A percentile compares a stretch with the other conserved stretches of the same genome.
These are phyloP conservation scores for Auanema freiburgensis DNA, from an alignment of 2,888 invertebrate genomes.

Conservation along the genomic window DNA sequence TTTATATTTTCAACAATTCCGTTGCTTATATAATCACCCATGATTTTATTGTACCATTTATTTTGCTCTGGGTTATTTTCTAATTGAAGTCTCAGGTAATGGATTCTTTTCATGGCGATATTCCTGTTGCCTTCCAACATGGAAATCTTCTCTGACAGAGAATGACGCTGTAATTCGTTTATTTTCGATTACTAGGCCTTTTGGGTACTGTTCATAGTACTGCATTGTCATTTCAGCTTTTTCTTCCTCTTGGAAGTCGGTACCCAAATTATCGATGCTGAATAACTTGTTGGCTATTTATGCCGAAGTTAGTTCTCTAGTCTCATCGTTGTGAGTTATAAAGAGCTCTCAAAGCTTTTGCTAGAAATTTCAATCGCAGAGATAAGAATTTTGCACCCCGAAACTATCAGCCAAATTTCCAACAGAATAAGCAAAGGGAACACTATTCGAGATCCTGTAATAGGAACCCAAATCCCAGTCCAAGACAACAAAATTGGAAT, in stretches of 20 bases:
- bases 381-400: no score
- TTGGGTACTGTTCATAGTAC: constrained; percentile 6
- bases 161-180: neutral
- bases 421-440: no score
- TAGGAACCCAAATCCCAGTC: no score
- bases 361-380: no score
- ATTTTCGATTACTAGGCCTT: neutral
- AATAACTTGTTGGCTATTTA: neutral
- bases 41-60: neutral
- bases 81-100: neutral
- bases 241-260: no score
- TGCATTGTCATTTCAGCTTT: no score
- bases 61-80: neutral
- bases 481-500: no score
- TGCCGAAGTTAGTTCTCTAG: neutral
- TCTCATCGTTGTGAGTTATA: no score
- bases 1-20: constrained; percentile 1
- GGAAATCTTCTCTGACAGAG: neutral
- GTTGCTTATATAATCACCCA: neutral
- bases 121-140: neutral
- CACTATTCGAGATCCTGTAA: no score
- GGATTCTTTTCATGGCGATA: neutral
- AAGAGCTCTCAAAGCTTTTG: no score
- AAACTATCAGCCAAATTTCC: no score
- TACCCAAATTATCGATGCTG: neutral